phyloP scores from a whole-genome alignment of 2,797 vertebrate species.

The Gymnothorax reevesii region DNA sequence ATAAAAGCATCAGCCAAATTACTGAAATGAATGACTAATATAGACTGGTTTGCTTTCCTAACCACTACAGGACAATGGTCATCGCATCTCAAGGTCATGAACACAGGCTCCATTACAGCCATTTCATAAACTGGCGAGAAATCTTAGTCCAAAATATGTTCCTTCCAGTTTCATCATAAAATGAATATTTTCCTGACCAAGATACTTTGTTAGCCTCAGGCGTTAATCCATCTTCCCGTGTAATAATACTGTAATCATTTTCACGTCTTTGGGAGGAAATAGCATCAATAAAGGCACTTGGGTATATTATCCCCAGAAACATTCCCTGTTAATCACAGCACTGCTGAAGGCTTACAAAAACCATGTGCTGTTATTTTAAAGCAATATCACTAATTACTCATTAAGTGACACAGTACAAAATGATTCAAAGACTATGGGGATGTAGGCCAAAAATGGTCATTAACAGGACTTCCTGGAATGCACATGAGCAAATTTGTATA shows the following conservation, averaged over 20 bases:
- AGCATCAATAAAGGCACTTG: neutral
- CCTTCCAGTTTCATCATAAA: neutral
- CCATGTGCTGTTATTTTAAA: neutral
- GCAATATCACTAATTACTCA: neutral
- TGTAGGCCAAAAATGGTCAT: neutral
- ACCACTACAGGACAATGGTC: neutral
- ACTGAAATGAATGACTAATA: too few relatives aligned
- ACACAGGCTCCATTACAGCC: neutral
- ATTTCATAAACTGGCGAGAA: neutral
- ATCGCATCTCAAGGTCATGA: neutral
- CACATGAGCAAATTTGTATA: neutral
- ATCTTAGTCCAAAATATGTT: neutral
- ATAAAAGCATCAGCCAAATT: too few relatives aligned
- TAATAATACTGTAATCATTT: neutral
- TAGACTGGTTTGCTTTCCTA: neutral
- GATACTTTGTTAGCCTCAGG: neutral
- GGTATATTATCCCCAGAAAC: conserved; percentile 4
- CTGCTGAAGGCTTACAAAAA: neutral
- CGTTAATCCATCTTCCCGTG: neutral
- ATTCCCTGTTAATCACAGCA: neutral
- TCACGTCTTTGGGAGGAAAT: neutral
- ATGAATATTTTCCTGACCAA: neutral
- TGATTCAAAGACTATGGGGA: neutral
- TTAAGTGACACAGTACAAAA: neutral
- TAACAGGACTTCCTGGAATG: neutral